phyloP scores from a whole-genome alignment of 1,140 invertebrate genomes.

The Lasioglossum albipes region DNA sequence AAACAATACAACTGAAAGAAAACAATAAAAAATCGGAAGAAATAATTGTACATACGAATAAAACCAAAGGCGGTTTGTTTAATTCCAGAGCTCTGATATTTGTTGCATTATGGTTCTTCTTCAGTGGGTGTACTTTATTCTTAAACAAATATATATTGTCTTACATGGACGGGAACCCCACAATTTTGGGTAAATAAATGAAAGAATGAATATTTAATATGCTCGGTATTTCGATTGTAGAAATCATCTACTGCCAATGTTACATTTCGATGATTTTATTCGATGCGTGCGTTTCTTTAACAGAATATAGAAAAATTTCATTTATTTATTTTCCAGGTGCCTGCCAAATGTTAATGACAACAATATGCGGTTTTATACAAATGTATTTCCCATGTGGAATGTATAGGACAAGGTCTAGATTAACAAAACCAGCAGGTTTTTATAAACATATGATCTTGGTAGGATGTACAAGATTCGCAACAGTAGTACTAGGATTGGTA shows the following conservation, averaged over 20 bases:
- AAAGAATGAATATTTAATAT: background rate
- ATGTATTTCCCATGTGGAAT: constrained; percentile 88
- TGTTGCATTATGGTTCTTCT: constrained; percentile 88
- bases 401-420: constrained; percentile 83
- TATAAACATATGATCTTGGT: constrained; percentile 89
- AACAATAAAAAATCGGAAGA: constrained; percentile 70
- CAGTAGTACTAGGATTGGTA: constrained; percentile 88
- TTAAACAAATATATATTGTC: constrained; percentile 92
- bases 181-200: constrained; percentile 84
- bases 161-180: constrained; percentile 89
- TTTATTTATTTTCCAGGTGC: constrained; percentile 78
- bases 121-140: constrained; percentile 89
- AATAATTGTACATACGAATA: constrained; percentile 61
- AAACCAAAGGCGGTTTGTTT: constrained; percentile 80
- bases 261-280: no score
- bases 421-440: constrained; percentile 86
- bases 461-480: constrained; percentile 88
- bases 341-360: constrained; percentile 90
- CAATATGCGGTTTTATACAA: constrained; percentile 88
- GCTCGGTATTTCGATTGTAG: background rate
- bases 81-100: constrained; percentile 86
- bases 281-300: no score
- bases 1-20: constrained; percentile 66
- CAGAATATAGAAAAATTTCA: no score
- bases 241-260: no score